These are phyloP conservation scores for Aspidiotus rigidus DNA, from an alignment of 2,888 invertebrate species.

Conservation along the genomic window DNA sequence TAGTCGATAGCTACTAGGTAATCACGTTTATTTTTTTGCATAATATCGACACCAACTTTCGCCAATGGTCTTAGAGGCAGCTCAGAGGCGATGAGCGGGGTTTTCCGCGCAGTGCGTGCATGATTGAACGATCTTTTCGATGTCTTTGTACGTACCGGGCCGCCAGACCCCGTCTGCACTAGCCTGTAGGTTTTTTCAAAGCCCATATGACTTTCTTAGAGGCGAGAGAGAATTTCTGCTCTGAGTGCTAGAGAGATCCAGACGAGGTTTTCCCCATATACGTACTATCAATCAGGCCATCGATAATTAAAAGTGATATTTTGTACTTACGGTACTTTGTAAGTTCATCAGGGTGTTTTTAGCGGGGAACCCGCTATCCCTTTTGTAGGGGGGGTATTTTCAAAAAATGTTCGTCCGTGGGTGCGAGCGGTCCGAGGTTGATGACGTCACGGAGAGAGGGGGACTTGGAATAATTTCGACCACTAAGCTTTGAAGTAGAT, in stretches of 20 bases:
- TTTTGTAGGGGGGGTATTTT: too few species aligned
- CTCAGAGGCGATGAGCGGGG: conserved; percentile 8
- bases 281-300: not conserved
- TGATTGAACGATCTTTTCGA: not conserved
- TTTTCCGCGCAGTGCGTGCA: conserved; percentile 9
- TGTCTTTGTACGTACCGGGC: too few species aligned
- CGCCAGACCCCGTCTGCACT: conserved; percentile 15
- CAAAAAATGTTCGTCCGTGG: too few species aligned
- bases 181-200: conserved; percentile 17
- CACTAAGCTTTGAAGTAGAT: not conserved
- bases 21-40: not conserved
- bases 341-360: not conserved
- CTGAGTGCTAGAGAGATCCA: conserved; percentile 9
- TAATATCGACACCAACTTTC: conserved; percentile 6
- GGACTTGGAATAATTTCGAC: too few species aligned
- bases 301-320: not conserved
- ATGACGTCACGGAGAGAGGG: too few species aligned
- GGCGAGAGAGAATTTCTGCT: conserved; percentile 15
- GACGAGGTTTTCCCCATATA: not conserved
- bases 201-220: conserved; percentile 19
- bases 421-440: too few species aligned
- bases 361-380: too few species aligned
- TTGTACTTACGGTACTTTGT: not conserved
- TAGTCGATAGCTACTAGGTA: too few species aligned
- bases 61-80: conserved; percentile 3